Evolutionary conservation across 2,888 invertebrate species (phyloP), one percentile per base, ranked within the genome.

Genomic region (Hololepta plana): DNA sequence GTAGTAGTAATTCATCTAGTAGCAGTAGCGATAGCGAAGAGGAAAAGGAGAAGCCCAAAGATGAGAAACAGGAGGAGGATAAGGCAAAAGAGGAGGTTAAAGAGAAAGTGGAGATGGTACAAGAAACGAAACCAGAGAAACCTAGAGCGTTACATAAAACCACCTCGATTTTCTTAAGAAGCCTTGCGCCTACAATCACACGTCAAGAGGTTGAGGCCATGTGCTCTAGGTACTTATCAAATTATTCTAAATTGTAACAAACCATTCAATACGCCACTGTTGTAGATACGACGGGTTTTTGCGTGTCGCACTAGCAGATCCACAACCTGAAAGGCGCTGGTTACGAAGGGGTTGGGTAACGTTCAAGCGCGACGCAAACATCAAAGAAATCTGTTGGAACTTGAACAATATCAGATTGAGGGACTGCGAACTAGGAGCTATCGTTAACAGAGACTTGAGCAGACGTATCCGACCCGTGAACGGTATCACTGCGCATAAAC

Each of bases 361-460:
- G 1, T 96, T 95, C 57, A 80, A 85, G 37, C 67, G 93, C 11
- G 82, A 88, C 45, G 93, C 96, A 23, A 95, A 96, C 55, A 96
- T 98, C 38, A 96, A 96, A 51, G 96, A 98, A 49, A 96, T 98
- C 38, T 98, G 96, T 56, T 98, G 95, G 95, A 90, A 87, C 49
- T 65, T 99, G 20, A 96, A 95, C 51, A 93, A 88, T 40, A 85
- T 91, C 34, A 67, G 95, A 72, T 59, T 81, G 35, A 72, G 76
- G 35, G 91, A 91, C 44, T 84, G 84, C 49, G 93, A 93, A 53
- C 59, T 93, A 38, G 88, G 88, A 10, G 88, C 91, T 4, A 90
- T 96, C 38, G 88, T 98, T 23, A 99, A 98, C 59, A 69, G 95
- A 10, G 98, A 99, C 59, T 59, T 98, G 35, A 88, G 87, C 43